Base-by-base conservation (phyloP, 2,113 vertebrate genomes). In the Podocnemis expansa region DNA sequence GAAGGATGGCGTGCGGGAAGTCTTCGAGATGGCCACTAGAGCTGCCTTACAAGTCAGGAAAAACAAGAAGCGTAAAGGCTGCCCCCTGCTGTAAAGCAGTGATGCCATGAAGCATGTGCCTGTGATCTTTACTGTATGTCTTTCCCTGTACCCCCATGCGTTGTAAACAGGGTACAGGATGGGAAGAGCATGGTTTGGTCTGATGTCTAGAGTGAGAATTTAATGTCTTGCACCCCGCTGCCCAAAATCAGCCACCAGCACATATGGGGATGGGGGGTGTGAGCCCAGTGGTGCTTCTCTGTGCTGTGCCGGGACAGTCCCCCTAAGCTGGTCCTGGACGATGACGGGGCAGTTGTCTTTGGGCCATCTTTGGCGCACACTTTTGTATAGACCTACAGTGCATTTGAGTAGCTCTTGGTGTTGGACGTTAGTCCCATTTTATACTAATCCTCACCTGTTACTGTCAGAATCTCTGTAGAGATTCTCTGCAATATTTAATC, bases 1-100 rank as follows among this genome's bases (percentile, higher is more conserved):
- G 10, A 99, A 99, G 97, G 99, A 99, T 3, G 99, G 99, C 0
- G 99, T 99, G 91, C 98, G 99, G 95, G 99, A 99, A 95, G 99
- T 99, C 80, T 99, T 99, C 0, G 99, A 99, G 98, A 99, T 99
- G 99, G 99, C 99, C 93, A 99, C 99, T 31, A 98, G 99, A 1
- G 99, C 99, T 0, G 99, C 99, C 3, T 98, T 99, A 96, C 99
- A 99, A 97, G 99, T 99, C 47, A 98, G 99, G 55, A 99, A 99
- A 98, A 99, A 98, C 81, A 99, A 98, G 98, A 99, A 98, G 98
- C 98, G 98, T 97, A 92, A 97, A 2, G 98, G 97, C 89, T 99
- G 99, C 96, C 98, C 98, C 73, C 98, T 99, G 85, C 98, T 99
- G 93, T 99, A 98, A 99, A 96, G 86, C 1, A 81, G 79, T 80